Conservation (phyloP, 1,140 invertebrate genomes). For the Diorhabda elongata region DNA sequence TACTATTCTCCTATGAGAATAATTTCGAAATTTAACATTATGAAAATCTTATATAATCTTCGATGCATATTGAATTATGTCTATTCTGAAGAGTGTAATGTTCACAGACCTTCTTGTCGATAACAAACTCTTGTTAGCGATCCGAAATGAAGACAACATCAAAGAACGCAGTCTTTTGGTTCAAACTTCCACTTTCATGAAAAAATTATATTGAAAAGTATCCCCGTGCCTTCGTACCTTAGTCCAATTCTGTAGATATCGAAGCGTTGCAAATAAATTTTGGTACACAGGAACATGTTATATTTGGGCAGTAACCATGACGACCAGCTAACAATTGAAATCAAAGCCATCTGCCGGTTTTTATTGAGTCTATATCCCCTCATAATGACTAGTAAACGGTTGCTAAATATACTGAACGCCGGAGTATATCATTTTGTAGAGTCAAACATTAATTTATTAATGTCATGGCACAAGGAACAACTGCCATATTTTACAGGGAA, state of each 20-base stretch:
- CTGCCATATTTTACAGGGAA: not conserved
- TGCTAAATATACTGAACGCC: slow-evolving; percentile 40
- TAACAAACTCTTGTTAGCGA: too few species aligned
- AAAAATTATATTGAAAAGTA: too few species aligned
- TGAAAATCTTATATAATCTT: too few species aligned
- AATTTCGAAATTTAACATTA: too few species aligned
- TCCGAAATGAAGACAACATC: too few species aligned
- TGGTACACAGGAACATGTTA: slow-evolving; percentile 29
- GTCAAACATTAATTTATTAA: slow-evolving; percentile 40
- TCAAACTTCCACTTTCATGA: too few species aligned
- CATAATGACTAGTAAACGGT: slow-evolving; percentile 39
- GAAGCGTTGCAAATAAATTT: slow-evolving; percentile 17
- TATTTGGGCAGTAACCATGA: slow-evolving; percentile 41
- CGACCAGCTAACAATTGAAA: slow-evolving; percentile 39
- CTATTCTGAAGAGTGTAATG: too few species aligned
- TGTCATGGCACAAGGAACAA: slow-evolving; percentile 25
- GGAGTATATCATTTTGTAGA: slow-evolving; percentile 41
- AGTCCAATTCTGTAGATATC: not conserved
- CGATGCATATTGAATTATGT: too few species aligned
- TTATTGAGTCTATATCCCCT: slow-evolving; percentile 37
- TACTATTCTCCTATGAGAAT: too few species aligned
- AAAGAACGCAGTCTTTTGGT: too few species aligned
- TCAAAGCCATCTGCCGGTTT: slow-evolving; percentile 37
- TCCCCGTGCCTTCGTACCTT: too few species aligned
- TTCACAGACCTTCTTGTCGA: too few species aligned